phyloP scores from a whole-genome alignment of 2,113 vertebrate genomes.

The Sorex araneus region DNA sequence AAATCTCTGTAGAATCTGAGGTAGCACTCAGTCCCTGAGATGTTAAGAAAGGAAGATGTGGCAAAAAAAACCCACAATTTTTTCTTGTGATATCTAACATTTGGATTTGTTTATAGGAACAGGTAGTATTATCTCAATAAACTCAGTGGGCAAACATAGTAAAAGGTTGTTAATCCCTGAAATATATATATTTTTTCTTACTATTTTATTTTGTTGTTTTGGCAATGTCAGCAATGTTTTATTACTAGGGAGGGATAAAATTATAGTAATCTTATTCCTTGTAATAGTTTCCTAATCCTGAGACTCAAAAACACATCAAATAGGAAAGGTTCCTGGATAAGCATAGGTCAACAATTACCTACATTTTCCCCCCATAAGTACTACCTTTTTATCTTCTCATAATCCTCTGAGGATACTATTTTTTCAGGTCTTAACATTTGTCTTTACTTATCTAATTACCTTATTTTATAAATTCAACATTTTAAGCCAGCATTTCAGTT shows the following conservation, averaged over 20 bases:
- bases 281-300: neutral
- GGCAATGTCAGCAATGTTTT: neutral
- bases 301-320: neutral
- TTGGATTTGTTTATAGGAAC: neutral
- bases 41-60: constrained; percentile 14
- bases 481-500: constrained; percentile 36
- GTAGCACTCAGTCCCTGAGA: neutral
- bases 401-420: constrained; percentile 37
- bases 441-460: constrained; percentile 42
- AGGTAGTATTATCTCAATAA: constrained; percentile 1
- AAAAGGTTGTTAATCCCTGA: neutral
- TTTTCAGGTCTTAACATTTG: neutral
- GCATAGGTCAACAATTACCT: neutral
- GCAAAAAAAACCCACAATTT: neutral
- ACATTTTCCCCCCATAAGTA: neutral
- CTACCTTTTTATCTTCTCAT: neutral
- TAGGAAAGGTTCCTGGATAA: neutral
- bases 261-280: neutral
- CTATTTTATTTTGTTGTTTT: neutral
- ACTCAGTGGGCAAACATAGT: neutral
- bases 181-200: neutral
- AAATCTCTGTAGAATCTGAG: neutral
- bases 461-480: constrained; percentile 61
- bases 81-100: neutral
- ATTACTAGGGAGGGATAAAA: neutral